Evolutionary conservation across 1,140 invertebrate genomes (phyloP), one percentile per base, ranked within the genome.

Genomic region (Drosophila dunni): DNA sequence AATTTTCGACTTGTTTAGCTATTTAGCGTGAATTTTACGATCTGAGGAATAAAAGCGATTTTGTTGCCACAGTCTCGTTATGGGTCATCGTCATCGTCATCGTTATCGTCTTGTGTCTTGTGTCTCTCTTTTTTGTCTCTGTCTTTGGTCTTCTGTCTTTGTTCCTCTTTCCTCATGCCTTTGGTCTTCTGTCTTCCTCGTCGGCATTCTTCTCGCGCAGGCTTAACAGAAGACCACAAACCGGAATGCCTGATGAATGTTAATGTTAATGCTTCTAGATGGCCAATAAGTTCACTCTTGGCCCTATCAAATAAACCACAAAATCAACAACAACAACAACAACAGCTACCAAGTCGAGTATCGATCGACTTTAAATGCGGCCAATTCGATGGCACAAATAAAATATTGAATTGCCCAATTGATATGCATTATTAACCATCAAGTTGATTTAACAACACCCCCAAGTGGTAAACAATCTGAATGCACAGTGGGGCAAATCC

Each of bases 361-460:
- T 86, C 71, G 82, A 81, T 78, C 42, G 62, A 13, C 42, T 78
- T 72, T 56, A 69, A 85, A 78, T 64, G 69, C 81, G 82, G 69
- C 82, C 81, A 66, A 85, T 79, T 88, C 78, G 82, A 75, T 86
- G 82, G 61, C 79, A 82, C 83, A 86, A 79, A 85, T 85, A 66
- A 79, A 79, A 69, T 76, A 79, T 85, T 86, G 65, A 81, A 73
- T 85, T 81, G 71, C 45, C 58, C 33, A 60, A 62, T 69, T 63
- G 44, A 44, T 57, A 54, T 56, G 56, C 58, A 62, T 65, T 72
- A 66, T 58, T 72, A 66, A 72, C 51, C 44, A 50, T 24, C 48
- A 62, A 61, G 34, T 56, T 40, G 17, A 58, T 38, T 51, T 51
- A 57, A 56, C 24, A 57, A 44, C 63, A 45, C 33, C 17, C 51